A percentile compares a stretch with the other conserved stretches of the same genome.
Conservation (phyloP, 1,140 invertebrate species). For the Leptinotarsa defecta region DNA sequence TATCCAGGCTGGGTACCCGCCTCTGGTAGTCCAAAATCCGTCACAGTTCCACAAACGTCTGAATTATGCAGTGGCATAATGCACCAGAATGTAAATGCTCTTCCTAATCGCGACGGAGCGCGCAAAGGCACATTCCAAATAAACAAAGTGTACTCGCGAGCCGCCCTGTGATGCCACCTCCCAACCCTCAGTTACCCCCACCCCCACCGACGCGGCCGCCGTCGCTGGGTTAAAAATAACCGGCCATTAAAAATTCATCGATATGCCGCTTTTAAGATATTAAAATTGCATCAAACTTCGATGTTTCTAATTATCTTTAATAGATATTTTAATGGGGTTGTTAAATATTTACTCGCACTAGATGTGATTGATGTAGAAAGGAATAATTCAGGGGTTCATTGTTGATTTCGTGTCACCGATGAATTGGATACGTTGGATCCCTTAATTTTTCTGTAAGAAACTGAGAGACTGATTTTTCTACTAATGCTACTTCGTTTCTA, state of each 20-base stretch:
- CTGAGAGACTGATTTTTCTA: no score
- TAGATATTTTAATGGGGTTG: slow-evolving; percentile 47
- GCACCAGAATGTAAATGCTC: slow-evolving; percentile 38
- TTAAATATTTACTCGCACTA: slow-evolving; percentile 41
- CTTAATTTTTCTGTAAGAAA: no score
- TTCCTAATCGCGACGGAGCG: slow-evolving; percentile 32
- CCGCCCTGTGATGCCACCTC: not conserved
- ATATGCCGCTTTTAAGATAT: slow-evolving; percentile 46
- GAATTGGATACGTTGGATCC: not conserved
- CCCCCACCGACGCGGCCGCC: not conserved
- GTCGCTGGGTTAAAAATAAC: slow-evolving; percentile 40
- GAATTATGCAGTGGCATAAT: slow-evolving; percentile 41
- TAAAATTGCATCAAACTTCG: slow-evolving; percentile 47
- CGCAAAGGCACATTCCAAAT: slow-evolving; percentile 34
- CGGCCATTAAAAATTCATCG: slow-evolving; percentile 43
- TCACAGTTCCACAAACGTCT: slow-evolving; percentile 36
- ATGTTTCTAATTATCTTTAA: slow-evolving; percentile 47
- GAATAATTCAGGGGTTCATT: not conserved
- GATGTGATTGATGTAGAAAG: not conserved
- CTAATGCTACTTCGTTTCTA: no score
- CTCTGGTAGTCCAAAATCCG: slow-evolving; percentile 13
- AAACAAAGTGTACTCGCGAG: slow-evolving; percentile 22
- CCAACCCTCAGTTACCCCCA: not conserved
- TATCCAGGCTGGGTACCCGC: not conserved
- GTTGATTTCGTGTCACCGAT: not conserved